Evolutionary conservation across 2,888 invertebrate genomes (phyloP).

Genomic region (Carcina quercana): DNA sequence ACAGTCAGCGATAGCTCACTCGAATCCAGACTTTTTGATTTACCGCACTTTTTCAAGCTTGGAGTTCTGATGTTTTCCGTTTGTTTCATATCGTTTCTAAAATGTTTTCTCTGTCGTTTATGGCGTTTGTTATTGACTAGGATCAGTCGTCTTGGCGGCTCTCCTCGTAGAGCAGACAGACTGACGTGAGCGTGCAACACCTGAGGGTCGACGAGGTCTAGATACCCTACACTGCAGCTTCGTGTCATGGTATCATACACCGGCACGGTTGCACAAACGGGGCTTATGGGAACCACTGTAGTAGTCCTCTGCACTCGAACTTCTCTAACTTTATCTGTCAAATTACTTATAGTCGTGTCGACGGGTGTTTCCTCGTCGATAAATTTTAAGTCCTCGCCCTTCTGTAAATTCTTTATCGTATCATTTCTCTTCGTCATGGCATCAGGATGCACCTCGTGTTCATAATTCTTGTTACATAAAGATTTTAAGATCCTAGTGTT

Average conservation of each 20-base stretch:
- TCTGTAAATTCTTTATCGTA: constrained; percentile 44
- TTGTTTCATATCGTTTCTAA: constrained; percentile 37
- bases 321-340: constrained; percentile 38
- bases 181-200: constrained; percentile 84
- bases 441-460: constrained; percentile 56
- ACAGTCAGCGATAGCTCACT: constrained; percentile 82
- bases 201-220: constrained; percentile 87
- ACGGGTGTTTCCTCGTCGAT: constrained; percentile 81
- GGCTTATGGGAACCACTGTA: constrained; percentile 79
- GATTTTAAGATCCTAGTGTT: constrained; percentile 62
- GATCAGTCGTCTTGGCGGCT: constrained; percentile 84
- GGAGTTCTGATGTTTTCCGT: constrained; percentile 46
- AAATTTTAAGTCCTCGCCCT: constrained; percentile 77
- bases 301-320: constrained; percentile 63
- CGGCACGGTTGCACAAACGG: constrained; percentile 60
- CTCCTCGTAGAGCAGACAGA: constrained; percentile 80
- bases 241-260: constrained; percentile 82
- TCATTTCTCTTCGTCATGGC: constrained; percentile 42
- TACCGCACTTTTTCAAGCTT: constrained; percentile 80
- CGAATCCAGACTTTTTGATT: constrained; percentile 89
- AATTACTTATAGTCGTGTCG: constrained; percentile 35
- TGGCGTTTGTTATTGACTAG: constrained; percentile 80
- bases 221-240: constrained; percentile 91
- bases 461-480: constrained; percentile 53
- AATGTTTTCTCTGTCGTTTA: constrained; percentile 52